Percentiles rank a stretch among this genome's conserved stretches.
These are phyloP conservation scores for Acanthurus leucopareius DNA, from an alignment of 2,797 vertebrate genomes.

Conservation along the genomic window DNA sequence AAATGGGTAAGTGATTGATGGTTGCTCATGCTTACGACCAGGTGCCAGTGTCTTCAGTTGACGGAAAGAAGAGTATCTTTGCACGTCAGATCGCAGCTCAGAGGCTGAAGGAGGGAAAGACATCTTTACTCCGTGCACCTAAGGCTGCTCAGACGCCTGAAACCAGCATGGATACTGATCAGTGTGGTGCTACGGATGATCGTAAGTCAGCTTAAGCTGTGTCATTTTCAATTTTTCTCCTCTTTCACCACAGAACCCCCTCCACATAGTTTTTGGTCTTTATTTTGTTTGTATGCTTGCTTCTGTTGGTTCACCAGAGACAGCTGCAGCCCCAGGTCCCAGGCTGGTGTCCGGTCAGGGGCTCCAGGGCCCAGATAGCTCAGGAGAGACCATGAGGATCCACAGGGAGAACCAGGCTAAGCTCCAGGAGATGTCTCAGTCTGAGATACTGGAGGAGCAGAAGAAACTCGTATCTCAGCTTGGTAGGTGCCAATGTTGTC, in stretches of 20 bases:
- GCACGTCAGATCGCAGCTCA: constrained; percentile 93
- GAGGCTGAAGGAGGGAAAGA: constrained; percentile 79
- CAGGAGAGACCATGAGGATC: constrained; percentile 89
- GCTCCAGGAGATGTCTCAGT: constrained; percentile 87
- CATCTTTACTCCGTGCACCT: constrained; percentile 26
- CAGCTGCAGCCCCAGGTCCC: constrained; percentile 38
- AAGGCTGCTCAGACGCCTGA: constrained; percentile 39
- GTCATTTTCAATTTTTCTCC: constrained; percentile 1
- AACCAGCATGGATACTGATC: constrained; percentile 65
- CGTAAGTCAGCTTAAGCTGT: constrained; percentile 53
- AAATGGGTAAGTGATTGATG: not conserved
- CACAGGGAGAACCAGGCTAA: constrained; percentile 92
- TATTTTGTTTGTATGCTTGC: not conserved
- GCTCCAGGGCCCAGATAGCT: constrained; percentile 79
- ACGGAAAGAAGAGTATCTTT: constrained; percentile 93
- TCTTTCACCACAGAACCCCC: not conserved
- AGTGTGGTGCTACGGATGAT: constrained; percentile 41
- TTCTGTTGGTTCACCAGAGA: constrained; percentile 19
- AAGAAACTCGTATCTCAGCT: constrained; percentile 89
- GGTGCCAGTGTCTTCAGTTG: constrained; percentile 57
- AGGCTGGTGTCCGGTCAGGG: constrained; percentile 91
- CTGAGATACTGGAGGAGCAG: constrained; percentile 92
- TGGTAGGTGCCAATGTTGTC: constrained; percentile 79
- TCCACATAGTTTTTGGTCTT: not conserved
- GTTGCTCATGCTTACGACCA: constrained; percentile 12